Evolutionary conservation across 2,113 vertebrate genomes (phyloP).

Genomic region (Brachypodius melanocephalos): DNA sequence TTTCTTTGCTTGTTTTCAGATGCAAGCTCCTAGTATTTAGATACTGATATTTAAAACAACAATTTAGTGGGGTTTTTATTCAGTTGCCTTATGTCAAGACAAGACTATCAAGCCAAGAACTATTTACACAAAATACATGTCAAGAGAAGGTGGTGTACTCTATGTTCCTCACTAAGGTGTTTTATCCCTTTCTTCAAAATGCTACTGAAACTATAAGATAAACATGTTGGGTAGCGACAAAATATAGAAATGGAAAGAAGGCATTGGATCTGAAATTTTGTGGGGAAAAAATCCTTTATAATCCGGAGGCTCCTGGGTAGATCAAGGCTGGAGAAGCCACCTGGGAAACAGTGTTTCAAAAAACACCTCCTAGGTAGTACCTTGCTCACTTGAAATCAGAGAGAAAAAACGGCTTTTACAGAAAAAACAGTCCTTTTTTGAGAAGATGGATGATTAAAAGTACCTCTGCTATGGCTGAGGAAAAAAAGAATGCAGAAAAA

Average conservation of each 20-base stretch:
- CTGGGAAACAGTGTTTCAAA: neutral
- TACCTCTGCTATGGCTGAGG: neutral
- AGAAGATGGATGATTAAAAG: neutral
- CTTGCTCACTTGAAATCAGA: neutral
- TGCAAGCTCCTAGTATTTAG: neutral
- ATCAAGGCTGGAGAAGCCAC: neutral
- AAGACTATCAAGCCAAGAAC: neutral
- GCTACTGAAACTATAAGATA: neutral
- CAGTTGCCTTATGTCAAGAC: neutral
- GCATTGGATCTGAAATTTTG: neutral
- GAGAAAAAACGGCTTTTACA: neutral
- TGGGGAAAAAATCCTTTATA: neutral
- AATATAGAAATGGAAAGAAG: neutral
- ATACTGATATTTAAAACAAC: neutral
- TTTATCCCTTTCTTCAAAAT: slow-evolving; percentile 15
- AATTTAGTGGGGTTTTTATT: neutral
- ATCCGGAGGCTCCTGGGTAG: neutral
- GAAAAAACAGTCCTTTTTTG: neutral
- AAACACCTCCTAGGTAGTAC: neutral
- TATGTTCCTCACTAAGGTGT: neutral
- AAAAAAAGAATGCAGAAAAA: neutral
- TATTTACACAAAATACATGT: slow-evolving; percentile 9
- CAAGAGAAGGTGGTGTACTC: neutral
- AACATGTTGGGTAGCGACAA: neutral
- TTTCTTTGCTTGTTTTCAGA: neutral